Evolutionary conservation across 2,113 vertebrate genomes (phyloP).

Genomic region (Phocoena sinus): DNA sequence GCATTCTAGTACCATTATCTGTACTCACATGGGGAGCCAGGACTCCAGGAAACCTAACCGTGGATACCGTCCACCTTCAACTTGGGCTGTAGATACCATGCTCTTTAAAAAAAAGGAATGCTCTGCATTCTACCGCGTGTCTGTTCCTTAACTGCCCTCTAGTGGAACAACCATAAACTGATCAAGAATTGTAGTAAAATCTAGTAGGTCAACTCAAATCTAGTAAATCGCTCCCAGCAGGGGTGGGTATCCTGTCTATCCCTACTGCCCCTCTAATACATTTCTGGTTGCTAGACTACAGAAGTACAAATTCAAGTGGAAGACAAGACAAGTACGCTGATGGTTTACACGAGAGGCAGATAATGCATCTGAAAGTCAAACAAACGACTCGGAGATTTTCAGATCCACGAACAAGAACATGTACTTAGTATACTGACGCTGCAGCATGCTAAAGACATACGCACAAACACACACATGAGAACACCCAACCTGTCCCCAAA

Average conservation of each 20-base stretch:
- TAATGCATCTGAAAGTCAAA: neutral
- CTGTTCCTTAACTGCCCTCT: neutral
- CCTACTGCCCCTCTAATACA: neutral
- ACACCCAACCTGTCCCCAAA: neutral
- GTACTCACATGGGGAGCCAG: neutral
- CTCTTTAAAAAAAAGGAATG: neutral
- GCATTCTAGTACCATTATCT: neutral
- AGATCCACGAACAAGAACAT: neutral
- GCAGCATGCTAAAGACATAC: neutral
- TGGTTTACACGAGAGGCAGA: neutral
- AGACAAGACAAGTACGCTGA: neutral
- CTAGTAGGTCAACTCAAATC: neutral
- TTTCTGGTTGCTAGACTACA: neutral
- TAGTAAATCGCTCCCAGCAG: neutral
- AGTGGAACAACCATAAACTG: neutral
- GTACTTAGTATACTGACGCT: neutral
- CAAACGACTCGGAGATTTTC: neutral
- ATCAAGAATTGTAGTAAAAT: neutral
- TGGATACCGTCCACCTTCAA: no score
- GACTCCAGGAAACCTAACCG: neutral
- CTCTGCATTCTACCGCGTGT: neutral
- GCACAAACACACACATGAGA: neutral
- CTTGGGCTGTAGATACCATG: neutral
- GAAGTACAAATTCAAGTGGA: neutral
- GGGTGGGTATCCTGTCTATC: neutral